Base-by-base conservation (phyloP, 1,140 invertebrate genomes). In the Orussus abietinus region DNA sequence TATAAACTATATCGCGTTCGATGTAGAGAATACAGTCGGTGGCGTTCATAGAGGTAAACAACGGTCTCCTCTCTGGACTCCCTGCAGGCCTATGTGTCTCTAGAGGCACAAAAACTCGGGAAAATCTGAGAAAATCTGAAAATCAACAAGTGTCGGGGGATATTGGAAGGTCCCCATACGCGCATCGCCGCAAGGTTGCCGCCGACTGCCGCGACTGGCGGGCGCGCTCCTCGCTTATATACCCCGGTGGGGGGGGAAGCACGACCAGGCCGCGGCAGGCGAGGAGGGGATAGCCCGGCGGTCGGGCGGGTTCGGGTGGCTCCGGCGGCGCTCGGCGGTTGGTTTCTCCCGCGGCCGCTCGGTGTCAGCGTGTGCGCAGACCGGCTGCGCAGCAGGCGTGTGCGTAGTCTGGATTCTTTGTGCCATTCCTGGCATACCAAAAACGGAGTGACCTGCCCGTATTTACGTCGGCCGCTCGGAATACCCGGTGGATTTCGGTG, bases 351-450 rank as follows among this genome's bases (percentile, higher is more conserved):
- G 78, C 76, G 75, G 70, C 75, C 77, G 75, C 75, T 77, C 76
- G 77, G 79, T 66, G 77, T 78, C 77, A 78, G 78, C 78, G 81
- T 78, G 76, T 88, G 85, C 85, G 85, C 85, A 80, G 77, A 79
- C 73, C 75, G 76, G 78, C 75, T 88, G 86, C 86, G 86, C 86
- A 81, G 75, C 80, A 77, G 80, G 76, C 77, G 80, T 80, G 78
- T 86, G 85, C 86, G 86, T 90, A 88, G 85, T 89, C 85, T 79
- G 81, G 86, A 90, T 89, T 90, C 87, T 89, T 90, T 88, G 85
- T 88, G 85, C 83, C 86, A 90, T 89, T 88, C 87, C 83, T 88
- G 78, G 83, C 86, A 89, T 90, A 87, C 87, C 87, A 87, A 84
- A 84, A 85, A 84, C 83, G 83, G 81, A 76, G 83, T 69, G 80